phyloP scores from a whole-genome alignment of 2,797 vertebrate genomes.

The Schizopygopsis malacanthus region DNA sequence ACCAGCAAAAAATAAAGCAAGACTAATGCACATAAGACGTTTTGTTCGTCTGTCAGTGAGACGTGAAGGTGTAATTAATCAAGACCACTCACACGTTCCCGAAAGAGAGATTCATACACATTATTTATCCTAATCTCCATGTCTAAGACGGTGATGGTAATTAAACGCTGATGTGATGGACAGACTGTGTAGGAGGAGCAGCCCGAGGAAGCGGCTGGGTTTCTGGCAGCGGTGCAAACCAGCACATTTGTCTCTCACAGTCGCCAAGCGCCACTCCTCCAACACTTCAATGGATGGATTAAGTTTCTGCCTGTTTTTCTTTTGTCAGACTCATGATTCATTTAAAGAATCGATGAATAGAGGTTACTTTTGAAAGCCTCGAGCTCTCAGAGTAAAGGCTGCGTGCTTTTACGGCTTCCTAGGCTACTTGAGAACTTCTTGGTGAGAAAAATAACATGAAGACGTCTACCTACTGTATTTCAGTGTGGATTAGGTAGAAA shows the following conservation, averaged over 20 bases:
- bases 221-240: constrained; percentile 62
- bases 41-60: constrained; percentile 14
- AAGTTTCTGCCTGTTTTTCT: constrained; percentile 60
- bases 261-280: constrained; percentile 56
- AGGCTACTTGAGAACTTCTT: constrained; percentile 39
- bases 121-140: constrained; percentile 55
- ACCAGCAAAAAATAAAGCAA: background rate
- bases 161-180: constrained; percentile 50
- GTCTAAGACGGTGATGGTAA: constrained; percentile 57
- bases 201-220: constrained; percentile 44
- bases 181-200: constrained; percentile 50
- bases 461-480: constrained; percentile 38
- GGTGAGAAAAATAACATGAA: constrained; percentile 40
- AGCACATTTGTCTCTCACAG: constrained; percentile 55
- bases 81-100: constrained; percentile 40
- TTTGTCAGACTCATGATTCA: constrained; percentile 57
- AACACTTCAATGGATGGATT: constrained; percentile 60
- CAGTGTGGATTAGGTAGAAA: constrained; percentile 1
- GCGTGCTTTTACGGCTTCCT: constrained; percentile 40
- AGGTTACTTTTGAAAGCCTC: constrained; percentile 55
- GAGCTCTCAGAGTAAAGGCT: constrained; percentile 38
- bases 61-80: constrained; percentile 14
- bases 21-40: background rate
- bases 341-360: constrained; percentile 58
- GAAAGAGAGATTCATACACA: constrained; percentile 32